Conservation (phyloP, 2,888 invertebrate genomes). For the Meta bourneti region DNA sequence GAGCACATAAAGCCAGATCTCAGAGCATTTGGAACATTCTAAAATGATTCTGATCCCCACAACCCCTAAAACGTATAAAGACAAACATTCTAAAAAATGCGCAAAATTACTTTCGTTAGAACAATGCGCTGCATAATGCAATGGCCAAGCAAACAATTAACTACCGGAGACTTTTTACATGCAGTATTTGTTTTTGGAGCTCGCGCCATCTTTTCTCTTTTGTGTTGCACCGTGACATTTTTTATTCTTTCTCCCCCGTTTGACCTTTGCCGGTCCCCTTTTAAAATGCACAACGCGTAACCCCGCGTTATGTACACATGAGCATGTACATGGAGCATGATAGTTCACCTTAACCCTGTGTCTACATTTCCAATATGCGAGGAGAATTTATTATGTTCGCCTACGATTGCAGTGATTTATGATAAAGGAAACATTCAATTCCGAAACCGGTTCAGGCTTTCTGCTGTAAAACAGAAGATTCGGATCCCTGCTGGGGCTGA, state of each 20-base stretch:
- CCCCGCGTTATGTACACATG: constrained; percentile 8
- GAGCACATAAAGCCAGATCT: no score
- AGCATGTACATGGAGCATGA: background rate
- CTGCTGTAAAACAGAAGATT: background rate
- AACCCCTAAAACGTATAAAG: background rate
- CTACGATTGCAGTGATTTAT: constrained; percentile 16
- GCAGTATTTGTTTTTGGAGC: background rate
- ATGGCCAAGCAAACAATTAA: background rate
- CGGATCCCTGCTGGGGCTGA: background rate
- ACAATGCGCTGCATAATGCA: background rate
- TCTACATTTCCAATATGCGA: background rate
- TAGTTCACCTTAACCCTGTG: constrained; percentile 3
- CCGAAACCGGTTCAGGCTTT: constrained; percentile 13
- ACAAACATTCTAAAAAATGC: background rate
- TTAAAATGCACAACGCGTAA: background rate
- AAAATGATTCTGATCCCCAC: background rate
- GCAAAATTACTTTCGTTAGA: background rate
- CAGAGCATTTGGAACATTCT: no score
- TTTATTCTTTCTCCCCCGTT: constrained; percentile 1
- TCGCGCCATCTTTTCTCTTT: background rate
- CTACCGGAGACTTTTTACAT: background rate
- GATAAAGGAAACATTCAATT: constrained; percentile 26
- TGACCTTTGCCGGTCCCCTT: constrained; percentile 1
- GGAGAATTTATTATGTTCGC: background rate
- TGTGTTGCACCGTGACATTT: background rate